Evolutionary conservation across 2,113 vertebrate species (phyloP).

Genomic region (Myotis yumanensis): DNA sequence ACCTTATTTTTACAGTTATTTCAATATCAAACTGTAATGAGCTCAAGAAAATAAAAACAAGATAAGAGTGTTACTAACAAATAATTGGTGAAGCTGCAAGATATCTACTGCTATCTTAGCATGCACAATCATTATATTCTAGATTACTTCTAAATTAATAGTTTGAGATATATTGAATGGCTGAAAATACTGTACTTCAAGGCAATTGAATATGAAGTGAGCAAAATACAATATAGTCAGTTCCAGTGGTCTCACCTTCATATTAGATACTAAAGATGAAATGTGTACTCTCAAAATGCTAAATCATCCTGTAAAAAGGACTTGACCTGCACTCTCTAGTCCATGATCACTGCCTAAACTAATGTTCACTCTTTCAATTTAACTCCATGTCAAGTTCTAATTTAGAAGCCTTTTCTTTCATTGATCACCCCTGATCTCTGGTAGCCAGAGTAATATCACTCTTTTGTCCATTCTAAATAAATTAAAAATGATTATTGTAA

Average conservation of each 20-base stretch:
- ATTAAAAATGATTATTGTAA: not conserved
- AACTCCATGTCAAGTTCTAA: not conserved
- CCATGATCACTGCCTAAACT: not conserved
- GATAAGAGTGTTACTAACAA: constrained; percentile 35
- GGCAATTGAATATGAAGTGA: constrained; percentile 58
- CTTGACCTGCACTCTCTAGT: not conserved
- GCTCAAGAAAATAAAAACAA: not conserved
- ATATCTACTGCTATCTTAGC: constrained; percentile 57
- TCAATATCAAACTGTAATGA: constrained; percentile 58
- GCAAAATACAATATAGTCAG: not conserved
- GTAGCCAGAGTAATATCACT: not conserved
- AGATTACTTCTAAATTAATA: constrained; percentile 53
- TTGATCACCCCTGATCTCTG: not conserved
- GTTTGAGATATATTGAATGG: constrained; percentile 56
- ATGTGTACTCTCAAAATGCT: not conserved
- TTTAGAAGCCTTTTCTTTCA: not conserved
- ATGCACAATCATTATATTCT: not conserved
- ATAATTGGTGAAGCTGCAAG: constrained; percentile 59
- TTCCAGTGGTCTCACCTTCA: not conserved
- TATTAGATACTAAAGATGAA: not conserved
- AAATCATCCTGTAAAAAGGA: not conserved
- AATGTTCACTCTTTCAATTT: not conserved
- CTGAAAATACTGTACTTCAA: constrained; percentile 69
- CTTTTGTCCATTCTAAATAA: not conserved
- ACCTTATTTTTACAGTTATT: constrained; percentile 65